phyloP scores from a whole-genome alignment of 2,113 vertebrate genomes.

The Tympanuchus pallidicinctus region DNA sequence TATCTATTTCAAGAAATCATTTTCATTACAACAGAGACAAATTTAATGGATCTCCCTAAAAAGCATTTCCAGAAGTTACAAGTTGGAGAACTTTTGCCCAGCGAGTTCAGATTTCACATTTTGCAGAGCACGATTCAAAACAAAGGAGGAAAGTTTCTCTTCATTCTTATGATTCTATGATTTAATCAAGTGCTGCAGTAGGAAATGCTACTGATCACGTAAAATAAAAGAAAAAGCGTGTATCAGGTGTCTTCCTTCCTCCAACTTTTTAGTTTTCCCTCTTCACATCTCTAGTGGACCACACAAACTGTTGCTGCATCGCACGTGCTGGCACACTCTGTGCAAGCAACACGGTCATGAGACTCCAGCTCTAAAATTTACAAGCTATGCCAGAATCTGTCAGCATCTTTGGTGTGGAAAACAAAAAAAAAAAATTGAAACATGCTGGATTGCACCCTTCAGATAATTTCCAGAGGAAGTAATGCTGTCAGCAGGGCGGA shows the following conservation, averaged over 20 bases:
- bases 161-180: neutral
- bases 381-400: neutral
- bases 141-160: neutral
- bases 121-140: neutral
- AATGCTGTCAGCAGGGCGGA: neutral
- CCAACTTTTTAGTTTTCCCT: neutral
- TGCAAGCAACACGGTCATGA: neutral
- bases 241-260: neutral
- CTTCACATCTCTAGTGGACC: neutral
- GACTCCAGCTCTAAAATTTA: neutral
- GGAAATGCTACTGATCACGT: neutral
- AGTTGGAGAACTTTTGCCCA: neutral
- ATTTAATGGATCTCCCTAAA: neutral
- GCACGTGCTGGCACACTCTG: neutral
- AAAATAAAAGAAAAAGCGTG: accelerated
- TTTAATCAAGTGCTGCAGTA: neutral
- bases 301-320: neutral
- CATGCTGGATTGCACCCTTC: neutral
- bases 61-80: neutral
- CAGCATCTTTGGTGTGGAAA: neutral
- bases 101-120: neutral
- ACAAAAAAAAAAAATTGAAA: neutral
- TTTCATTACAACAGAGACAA: neutral
- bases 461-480: conserved; percentile 2
- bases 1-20: neutral